Percentiles rank a stretch among this genome's conserved stretches.
Conservation (phyloP, 2,113 vertebrate species). For the Hyaena hyaena region DNA sequence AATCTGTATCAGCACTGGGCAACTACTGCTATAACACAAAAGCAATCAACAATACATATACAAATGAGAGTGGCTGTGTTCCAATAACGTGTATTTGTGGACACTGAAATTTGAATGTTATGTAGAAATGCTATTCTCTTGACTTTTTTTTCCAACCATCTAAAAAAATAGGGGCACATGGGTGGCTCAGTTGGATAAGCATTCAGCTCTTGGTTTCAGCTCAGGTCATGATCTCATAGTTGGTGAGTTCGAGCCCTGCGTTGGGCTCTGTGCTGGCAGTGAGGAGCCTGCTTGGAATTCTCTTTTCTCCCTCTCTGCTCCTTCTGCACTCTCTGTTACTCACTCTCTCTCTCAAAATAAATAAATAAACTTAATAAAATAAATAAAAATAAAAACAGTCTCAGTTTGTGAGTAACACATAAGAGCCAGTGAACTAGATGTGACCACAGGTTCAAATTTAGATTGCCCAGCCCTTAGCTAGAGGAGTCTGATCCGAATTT, state of each 20-base stretch:
- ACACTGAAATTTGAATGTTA: neutral
- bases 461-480: neutral
- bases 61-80: neutral
- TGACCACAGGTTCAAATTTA: too few species aligned
- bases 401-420: neutral
- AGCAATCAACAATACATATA: neutral
- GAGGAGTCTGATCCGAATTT: neutral
- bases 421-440: neutral
- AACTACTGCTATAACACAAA: neutral
- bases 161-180: neutral
- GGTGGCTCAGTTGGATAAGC: too few species aligned
- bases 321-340: too few species aligned
- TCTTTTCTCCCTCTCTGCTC: too few species aligned
- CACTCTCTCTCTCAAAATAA: too few species aligned
- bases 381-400: neutral
- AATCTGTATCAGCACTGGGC: neutral
- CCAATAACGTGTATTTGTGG: neutral
- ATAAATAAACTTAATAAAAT: too few species aligned
- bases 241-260: too few species aligned
- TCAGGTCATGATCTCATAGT: too few species aligned
- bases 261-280: too few species aligned
- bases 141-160: neutral
- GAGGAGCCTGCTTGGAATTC: too few species aligned
- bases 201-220: too few species aligned
- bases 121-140: neutral